Conservation (phyloP, 1,140 invertebrate genomes). For the Steinernema khuongi region DNA sequence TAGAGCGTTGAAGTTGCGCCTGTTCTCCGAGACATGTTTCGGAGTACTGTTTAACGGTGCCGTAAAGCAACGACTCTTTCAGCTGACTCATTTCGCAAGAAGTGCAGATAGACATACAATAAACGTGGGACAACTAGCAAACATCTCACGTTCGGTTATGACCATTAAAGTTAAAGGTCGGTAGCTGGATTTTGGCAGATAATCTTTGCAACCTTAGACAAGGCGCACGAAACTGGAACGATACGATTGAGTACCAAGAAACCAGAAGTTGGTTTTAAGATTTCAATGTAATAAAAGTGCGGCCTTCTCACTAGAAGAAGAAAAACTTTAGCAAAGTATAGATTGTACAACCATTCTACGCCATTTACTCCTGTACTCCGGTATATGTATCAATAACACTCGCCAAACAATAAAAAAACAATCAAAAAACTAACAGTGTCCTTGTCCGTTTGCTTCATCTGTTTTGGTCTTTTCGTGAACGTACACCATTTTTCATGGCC, state of each 20-base stretch:
- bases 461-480: too few relatives aligned
- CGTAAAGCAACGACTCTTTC: not conserved
- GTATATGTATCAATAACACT: too few relatives aligned
- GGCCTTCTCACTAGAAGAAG: too few relatives aligned
- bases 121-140: conserved; percentile 7
- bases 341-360: too few relatives aligned
- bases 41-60: not conserved
- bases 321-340: too few relatives aligned
- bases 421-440: too few relatives aligned
- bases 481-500: too few relatives aligned
- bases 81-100: not conserved
- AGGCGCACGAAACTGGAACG: not conserved
- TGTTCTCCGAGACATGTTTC: not conserved
- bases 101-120: too few relatives aligned
- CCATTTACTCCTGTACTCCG: too few relatives aligned
- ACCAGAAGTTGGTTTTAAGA: not conserved
- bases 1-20: not conserved
- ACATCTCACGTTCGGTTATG: not conserved
- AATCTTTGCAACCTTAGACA: not conserved
- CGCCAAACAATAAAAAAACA: too few relatives aligned
- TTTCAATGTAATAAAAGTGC: conserved; percentile 2
- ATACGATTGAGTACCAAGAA: not conserved
- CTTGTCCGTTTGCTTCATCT: too few relatives aligned
- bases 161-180: conserved; percentile 7
- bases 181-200: not conserved